These are phyloP conservation scores for Andricus quercusramuli DNA, from an alignment of 2,888 invertebrate species.

Conservation along the genomic window DNA sequence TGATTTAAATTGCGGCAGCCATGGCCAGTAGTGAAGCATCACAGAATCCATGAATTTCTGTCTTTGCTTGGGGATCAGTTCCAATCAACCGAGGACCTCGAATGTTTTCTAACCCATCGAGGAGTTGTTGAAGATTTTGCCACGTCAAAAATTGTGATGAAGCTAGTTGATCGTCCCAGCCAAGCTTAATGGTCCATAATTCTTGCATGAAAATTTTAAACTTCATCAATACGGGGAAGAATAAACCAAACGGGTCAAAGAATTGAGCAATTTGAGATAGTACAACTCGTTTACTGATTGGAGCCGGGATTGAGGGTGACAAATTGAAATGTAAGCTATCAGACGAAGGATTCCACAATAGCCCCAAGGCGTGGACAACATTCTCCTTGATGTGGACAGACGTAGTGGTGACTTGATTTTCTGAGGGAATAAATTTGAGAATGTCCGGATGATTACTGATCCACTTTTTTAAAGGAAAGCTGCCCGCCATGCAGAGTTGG, in stretches of 20 bases:
- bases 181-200: not conserved
- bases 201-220: not conserved
- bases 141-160: conserved; percentile 1
- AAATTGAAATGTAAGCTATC: not conserved
- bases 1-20: conserved; percentile 23
- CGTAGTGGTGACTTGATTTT: not conserved
- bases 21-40: conserved; percentile 44
- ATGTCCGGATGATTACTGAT: not conserved
- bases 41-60: conserved; percentile 41
- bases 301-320: no score
- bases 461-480: not conserved
- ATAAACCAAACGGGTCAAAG: not conserved
- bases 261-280: not conserved
- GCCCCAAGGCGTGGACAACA: not conserved
- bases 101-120: not conserved
- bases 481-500: no score
- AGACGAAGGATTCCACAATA: not conserved
- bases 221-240: not conserved
- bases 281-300: not conserved
- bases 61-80: not conserved
- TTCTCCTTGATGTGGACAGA: not conserved
- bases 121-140: not conserved
- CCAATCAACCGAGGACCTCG: conserved; percentile 14
- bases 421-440: not conserved
- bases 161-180: not conserved